Evolutionary conservation across 2,797 vertebrate genomes (phyloP).

Genomic region (Amblyraja radiata): DNA sequence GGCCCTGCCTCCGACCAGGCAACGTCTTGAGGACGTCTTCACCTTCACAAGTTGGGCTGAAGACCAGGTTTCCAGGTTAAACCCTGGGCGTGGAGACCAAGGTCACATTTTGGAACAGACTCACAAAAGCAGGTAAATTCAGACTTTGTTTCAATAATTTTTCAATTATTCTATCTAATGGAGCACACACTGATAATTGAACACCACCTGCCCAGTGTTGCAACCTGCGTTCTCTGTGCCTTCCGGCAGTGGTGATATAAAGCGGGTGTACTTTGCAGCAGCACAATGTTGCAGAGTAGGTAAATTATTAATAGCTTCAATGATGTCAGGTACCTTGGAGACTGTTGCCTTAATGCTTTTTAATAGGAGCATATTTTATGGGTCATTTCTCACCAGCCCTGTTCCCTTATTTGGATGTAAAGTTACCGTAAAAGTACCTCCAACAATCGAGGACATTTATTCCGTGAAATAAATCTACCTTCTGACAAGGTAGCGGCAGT

Average conservation of each 20-base stretch:
- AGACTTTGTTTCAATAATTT: neutral
- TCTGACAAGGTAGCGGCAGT: neutral
- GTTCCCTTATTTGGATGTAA: constrained; percentile 10
- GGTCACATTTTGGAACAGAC: neutral
- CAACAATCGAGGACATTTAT: constrained; percentile 24
- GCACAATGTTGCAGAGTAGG: constrained; percentile 26
- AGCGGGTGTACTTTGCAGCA: neutral
- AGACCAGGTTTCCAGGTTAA: neutral
- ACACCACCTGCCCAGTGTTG: neutral
- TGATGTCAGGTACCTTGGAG: constrained; percentile 30
- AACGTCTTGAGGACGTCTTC: too few relatives aligned
- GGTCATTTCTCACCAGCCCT: neutral
- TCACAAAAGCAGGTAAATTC: neutral
- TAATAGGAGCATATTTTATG: constrained; percentile 15
- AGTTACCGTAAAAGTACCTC: constrained; percentile 7
- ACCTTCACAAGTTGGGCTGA: neutral
- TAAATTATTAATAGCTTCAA: constrained; percentile 29
- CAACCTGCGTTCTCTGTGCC: neutral
- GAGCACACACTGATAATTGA: neutral
- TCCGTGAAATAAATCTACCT: constrained; percentile 1
- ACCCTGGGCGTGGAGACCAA: too few relatives aligned
- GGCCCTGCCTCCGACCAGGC: too few relatives aligned
- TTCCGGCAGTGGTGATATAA: neutral
- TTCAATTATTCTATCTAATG: neutral
- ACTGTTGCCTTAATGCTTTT: constrained; percentile 27